Percentiles rank a stretch among this genome's conserved stretches.
Evolutionary conservation across 2,888 invertebrate genomes (phyloP).

Genomic region (Deroplatys truncata): DNA sequence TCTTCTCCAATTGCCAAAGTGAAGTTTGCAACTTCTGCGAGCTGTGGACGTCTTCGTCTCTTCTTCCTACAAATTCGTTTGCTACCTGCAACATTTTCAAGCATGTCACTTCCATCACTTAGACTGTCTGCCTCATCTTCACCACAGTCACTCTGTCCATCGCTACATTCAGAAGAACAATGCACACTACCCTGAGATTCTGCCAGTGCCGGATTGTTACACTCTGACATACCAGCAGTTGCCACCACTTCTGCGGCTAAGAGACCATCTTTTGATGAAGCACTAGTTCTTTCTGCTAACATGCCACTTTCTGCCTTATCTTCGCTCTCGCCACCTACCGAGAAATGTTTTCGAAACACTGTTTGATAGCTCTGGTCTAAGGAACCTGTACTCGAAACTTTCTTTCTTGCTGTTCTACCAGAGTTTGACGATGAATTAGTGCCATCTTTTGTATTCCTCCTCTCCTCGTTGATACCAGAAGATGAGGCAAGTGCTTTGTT

Average conservation of each 20-base stretch:
- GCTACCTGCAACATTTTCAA: neutral
- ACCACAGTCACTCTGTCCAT: neutral
- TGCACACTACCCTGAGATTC: neutral
- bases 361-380: constrained; percentile 20
- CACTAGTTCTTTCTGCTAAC: constrained; percentile 46
- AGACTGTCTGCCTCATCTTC: neutral
- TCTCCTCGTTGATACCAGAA: neutral
- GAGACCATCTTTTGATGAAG: constrained; percentile 66
- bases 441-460: neutral
- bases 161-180: neutral
- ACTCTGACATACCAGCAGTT: neutral
- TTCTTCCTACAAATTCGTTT: neutral
- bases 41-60: neutral
- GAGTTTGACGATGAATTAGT: neutral
- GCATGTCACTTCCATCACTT: neutral
- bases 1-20: neutral
- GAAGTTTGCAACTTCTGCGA: neutral
- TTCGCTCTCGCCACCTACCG: neutral
- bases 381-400: constrained; percentile 17
- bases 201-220: neutral
- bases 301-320: neutral
- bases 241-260: constrained; percentile 46
- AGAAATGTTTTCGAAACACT: constrained; percentile 19
- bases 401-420: neutral
- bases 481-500: neutral